Percentiles rank a stretch among this genome's conserved stretches.
These are phyloP conservation scores for Pomacea maculata DNA, from an alignment of 1,140 invertebrate species.

Conservation along the genomic window DNA sequence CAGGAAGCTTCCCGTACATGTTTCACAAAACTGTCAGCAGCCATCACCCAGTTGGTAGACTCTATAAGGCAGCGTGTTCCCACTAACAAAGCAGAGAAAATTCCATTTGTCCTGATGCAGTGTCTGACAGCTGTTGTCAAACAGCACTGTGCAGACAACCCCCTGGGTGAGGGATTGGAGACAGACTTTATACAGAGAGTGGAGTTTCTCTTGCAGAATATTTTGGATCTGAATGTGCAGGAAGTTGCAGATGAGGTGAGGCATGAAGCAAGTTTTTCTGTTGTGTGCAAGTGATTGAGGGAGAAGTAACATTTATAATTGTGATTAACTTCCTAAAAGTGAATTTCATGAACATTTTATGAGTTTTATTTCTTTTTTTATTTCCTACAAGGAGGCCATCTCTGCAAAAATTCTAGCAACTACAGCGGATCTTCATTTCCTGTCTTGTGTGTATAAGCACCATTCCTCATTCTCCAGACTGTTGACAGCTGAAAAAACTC, in stretches of 20 bases:
- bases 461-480: not conserved
- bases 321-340: no score
- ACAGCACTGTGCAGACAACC: not conserved
- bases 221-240: no score
- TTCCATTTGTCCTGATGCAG: conserved; percentile 5
- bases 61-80: not conserved
- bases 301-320: no score
- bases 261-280: no score
- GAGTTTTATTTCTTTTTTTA: no score
- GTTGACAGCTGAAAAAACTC: conserved; percentile 1
- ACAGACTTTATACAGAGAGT: no score
- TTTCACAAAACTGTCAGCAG: not conserved
- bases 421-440: not conserved
- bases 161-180: no score
- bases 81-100: no score
- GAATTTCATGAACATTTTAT: no score
- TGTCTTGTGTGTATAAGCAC: not conserved
- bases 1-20: not conserved
- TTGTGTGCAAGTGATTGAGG: no score
- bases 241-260: no score
- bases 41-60: not conserved
- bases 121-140: conserved; percentile 1
- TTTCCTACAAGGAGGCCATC: not conserved
- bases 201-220: no score
- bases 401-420: not conserved